Evolutionary conservation across 2,888 invertebrate genomes (phyloP).

Genomic region (Amorpha juglandis): DNA sequence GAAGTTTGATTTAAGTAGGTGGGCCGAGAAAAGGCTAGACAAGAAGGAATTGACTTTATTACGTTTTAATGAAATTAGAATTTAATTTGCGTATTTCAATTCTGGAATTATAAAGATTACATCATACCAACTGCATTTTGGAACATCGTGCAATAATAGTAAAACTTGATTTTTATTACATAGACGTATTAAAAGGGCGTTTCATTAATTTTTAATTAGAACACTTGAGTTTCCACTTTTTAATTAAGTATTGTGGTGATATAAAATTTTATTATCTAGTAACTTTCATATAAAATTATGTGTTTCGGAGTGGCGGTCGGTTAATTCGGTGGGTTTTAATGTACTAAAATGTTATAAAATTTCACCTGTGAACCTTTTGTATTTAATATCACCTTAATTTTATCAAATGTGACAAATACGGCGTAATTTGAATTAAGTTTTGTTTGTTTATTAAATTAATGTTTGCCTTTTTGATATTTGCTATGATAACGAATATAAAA

Average conservation of each 20-base stretch:
- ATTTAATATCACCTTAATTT: background rate
- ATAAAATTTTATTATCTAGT: constrained; percentile 41
- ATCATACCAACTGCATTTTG: constrained; percentile 5
- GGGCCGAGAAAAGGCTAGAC: too few relatives aligned
- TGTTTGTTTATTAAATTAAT: background rate
- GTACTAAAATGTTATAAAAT: constrained; percentile 10
- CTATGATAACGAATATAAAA: too few relatives aligned
- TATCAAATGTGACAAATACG: background rate
- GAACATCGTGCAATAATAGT: constrained; percentile 30
- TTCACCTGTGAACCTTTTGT: constrained; percentile 15
- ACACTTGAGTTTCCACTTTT: constrained; percentile 41
- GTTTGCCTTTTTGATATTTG: background rate
- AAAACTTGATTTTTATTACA: constrained; percentile 41
- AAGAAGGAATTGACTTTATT: background rate
- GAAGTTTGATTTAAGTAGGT: too few relatives aligned
- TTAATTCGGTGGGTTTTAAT: background rate
- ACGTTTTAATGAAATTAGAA: constrained; percentile 12
- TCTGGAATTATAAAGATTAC: constrained; percentile 10
- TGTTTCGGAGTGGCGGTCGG: background rate
- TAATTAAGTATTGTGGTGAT: constrained; percentile 49
- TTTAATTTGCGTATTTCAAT: constrained; percentile 3
- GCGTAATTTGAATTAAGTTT: background rate
- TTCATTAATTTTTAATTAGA: constrained; percentile 49
- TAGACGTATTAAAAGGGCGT: constrained; percentile 35
- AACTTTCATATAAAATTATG: constrained; percentile 23